Evolutionary conservation across 2,797 vertebrate genomes (phyloP).

Genomic region (Pipistrellus nathusii): DNA sequence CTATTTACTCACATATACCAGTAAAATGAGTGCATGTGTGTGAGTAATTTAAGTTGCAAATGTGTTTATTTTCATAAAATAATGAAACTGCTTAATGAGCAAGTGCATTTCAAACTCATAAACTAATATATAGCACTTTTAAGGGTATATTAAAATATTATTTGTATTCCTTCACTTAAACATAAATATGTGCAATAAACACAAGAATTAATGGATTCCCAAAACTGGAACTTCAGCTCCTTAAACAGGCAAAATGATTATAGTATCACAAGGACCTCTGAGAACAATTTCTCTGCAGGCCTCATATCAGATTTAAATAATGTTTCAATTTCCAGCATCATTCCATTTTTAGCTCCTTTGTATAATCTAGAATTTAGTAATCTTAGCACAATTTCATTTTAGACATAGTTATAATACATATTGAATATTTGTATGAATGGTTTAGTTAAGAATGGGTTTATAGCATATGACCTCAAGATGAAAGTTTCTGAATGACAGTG

Average conservation of each 20-base stretch:
- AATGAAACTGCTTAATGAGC: background rate
- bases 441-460: constrained; percentile 26
- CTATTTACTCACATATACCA: background rate
- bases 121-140: background rate
- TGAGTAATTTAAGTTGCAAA: background rate
- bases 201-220: background rate
- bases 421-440: constrained; percentile 13
- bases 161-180: constrained; percentile 23
- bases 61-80: constrained; percentile 34
- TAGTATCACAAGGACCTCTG: background rate
- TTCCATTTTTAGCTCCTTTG: constrained; percentile 13
- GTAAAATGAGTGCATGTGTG: background rate
- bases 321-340: background rate
- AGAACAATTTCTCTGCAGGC: constrained; percentile 3
- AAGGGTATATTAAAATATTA: constrained; percentile 33
- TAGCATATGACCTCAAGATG: background rate
- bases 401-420: background rate
- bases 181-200: constrained; percentile 12
- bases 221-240: background rate
- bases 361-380: background rate
- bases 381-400: constrained; percentile 33
- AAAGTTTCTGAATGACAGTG: constrained; percentile 62
- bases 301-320: background rate
- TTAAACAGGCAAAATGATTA: background rate
- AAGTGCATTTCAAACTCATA: constrained; percentile 40